phyloP scores from a whole-genome alignment of 2,797 vertebrate genomes.

The Anas capensis region DNA sequence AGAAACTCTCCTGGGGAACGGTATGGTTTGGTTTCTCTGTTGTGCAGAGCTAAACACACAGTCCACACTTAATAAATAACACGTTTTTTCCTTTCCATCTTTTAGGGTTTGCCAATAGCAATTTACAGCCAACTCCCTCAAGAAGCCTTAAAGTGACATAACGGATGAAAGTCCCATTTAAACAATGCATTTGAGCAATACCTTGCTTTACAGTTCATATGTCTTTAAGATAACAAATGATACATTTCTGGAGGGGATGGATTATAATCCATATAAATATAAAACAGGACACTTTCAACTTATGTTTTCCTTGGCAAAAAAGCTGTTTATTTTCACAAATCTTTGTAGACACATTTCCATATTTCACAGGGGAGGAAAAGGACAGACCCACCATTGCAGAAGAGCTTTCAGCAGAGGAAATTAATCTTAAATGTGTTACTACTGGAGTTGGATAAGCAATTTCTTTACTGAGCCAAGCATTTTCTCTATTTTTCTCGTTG shows the following conservation, averaged over 20 bases:
- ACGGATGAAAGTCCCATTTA: constrained; percentile 16
- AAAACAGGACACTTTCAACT: constrained; percentile 12
- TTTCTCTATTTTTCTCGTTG: background rate
- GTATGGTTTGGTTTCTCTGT: background rate
- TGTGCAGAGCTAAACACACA: background rate
- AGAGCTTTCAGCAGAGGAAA: constrained; percentile 46
- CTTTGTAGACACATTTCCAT: constrained; percentile 29
- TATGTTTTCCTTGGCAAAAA: constrained; percentile 41
- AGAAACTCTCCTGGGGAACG: background rate
- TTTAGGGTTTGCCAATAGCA: constrained; percentile 38
- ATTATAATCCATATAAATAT: constrained; percentile 23
- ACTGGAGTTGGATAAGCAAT: constrained; percentile 16
- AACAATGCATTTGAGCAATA: constrained; percentile 3
- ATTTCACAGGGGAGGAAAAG: constrained; percentile 53
- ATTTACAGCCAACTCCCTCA: constrained; percentile 52
- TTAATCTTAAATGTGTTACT: constrained; percentile 64
- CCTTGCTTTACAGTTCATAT: background rate
- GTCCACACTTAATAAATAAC: constrained; percentile 2
- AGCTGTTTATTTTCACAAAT: constrained; percentile 62
- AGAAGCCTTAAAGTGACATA: constrained; percentile 42
- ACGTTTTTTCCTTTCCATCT: background rate
- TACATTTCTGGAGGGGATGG: constrained; percentile 7
- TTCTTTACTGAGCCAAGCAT: constrained; percentile 12
- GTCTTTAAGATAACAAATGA: background rate
- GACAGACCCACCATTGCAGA: constrained; percentile 30